Conservation (phyloP, 1,140 invertebrate genomes). For the Dendroctonus valens region DNA sequence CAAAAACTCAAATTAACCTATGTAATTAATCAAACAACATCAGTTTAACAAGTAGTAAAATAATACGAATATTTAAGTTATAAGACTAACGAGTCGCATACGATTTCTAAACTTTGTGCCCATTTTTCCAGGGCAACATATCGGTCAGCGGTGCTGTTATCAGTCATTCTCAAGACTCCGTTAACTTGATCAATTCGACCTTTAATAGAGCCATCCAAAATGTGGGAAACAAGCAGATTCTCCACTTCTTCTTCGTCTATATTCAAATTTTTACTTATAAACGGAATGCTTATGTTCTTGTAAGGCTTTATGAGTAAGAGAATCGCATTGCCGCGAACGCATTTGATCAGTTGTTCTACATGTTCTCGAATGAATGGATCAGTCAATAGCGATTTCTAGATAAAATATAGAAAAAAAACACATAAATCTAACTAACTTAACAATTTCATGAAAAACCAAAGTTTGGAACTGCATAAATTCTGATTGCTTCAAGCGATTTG, state of each 20-base stretch:
- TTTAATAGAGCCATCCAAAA: slow-evolving; percentile 68
- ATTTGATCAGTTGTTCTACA: slow-evolving; percentile 94
- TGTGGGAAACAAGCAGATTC: slow-evolving; percentile 82
- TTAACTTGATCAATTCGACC: slow-evolving; percentile 95
- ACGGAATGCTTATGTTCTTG: slow-evolving; percentile 93
- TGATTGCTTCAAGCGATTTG: too few relatives aligned
- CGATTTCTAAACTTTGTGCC: slow-evolving; percentile 61
- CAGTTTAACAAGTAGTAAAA: too few relatives aligned
- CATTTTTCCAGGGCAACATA: slow-evolving; percentile 93
- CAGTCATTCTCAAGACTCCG: slow-evolving; percentile 84
- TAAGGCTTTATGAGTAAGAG: slow-evolving; percentile 97
- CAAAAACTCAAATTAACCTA: too few relatives aligned
- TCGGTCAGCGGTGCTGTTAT: slow-evolving; percentile 72
- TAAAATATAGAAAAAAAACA: background rate
- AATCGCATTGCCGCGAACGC: slow-evolving; percentile 93
- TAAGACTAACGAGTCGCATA: background rate
- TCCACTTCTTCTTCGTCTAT: slow-evolving; percentile 94
- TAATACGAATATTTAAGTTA: too few relatives aligned
- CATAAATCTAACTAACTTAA: too few relatives aligned
- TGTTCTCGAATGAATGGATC: slow-evolving; percentile 98
- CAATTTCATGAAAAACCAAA: too few relatives aligned
- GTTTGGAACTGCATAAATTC: too few relatives aligned
- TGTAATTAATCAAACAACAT: too few relatives aligned
- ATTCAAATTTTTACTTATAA: slow-evolving; percentile 95
- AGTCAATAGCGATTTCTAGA: slow-evolving; percentile 85